Conservation (phyloP, 2,113 vertebrate genomes). For the Struthio camelus region DNA sequence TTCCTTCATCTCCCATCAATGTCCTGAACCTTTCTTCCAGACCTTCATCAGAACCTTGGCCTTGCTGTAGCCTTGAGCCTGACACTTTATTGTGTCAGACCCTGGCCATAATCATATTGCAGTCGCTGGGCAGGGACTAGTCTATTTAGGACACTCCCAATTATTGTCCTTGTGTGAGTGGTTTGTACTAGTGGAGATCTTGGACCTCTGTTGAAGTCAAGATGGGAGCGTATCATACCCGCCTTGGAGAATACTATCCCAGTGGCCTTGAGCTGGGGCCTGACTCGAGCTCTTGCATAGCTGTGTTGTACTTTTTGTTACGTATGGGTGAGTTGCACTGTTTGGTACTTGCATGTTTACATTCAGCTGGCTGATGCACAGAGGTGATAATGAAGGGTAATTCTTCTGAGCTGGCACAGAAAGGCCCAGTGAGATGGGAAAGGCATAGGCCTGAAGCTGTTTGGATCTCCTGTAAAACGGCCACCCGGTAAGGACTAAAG, state of each 20-base stretch:
- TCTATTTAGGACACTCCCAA: background rate
- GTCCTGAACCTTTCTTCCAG: background rate
- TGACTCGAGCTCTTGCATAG: background rate
- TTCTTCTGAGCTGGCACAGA: background rate
- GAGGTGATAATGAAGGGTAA: background rate
- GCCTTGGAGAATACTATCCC: background rate
- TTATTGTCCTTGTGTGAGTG: background rate
- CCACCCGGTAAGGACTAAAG: background rate
- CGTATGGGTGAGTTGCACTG: background rate
- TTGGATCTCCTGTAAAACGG: too few relatives aligned
- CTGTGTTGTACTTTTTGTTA: background rate
- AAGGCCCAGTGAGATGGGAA: background rate
- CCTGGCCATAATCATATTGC: background rate
- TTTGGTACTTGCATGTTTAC: background rate
- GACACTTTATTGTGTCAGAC: background rate
- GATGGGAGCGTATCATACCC: background rate
- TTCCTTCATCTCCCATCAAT: background rate
- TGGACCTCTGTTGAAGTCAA: background rate
- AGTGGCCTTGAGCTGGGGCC: background rate
- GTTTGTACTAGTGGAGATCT: background rate
- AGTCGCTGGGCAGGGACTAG: background rate
- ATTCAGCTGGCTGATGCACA: accelerated
- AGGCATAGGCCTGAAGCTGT: background rate
- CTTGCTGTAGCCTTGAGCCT: background rate
- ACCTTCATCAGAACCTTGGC: background rate